Base-by-base conservation (phyloP, 2,888 invertebrate species). In the Mamestra brassicae region DNA sequence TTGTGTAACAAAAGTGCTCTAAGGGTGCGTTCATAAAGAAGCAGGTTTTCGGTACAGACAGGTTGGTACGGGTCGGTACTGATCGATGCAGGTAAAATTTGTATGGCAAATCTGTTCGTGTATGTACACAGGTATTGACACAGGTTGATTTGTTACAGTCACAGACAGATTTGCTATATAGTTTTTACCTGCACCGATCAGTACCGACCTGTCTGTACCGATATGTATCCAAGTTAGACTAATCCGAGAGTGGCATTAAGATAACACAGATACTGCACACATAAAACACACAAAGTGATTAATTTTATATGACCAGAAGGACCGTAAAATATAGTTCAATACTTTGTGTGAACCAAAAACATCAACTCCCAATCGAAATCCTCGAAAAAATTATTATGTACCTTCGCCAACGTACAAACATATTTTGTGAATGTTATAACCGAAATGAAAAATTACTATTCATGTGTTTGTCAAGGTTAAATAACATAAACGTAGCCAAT, bases 391-490 rank as follows among this genome's bases (percentile, higher is more conserved):
- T 4, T 36, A 15, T 17, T 45, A 62, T 13, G 42, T 26, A 62
- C 26, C 4, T 26, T 4, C 7, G 45, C 45, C 45, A 62, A 7
- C 15, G 17, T 42, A 5, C 42, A 61, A 62, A 26, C 15, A 62
- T 26, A 26, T 62, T 42, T 26, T 15, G 4, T 10, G 5, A 17
- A 63, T 17, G 26, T 13, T 26, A 15, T n/a, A 47, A 34, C 11
- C 10, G 10, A 42, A 55, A 74, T 74, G 38, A 11, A 63, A 55
- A 74, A 72, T 72, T 8, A 65, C 38, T 50, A 15, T 47, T 52
- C 45, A 26, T 58, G n/a, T 74, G 13, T 75, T 54, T 42, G n/a
- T 13, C 7, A 47, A 38, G 10, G n/a, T 52, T 13, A 17, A n/a
- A 34, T 65, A 8, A n/a, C 5, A 17, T n/a, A 50, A 5, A 47